Percentiles rank a stretch among this genome's conserved stretches.
Evolutionary conservation across 2,113 vertebrate species (phyloP).

Genomic region (Cyanocitta stelleri): DNA sequence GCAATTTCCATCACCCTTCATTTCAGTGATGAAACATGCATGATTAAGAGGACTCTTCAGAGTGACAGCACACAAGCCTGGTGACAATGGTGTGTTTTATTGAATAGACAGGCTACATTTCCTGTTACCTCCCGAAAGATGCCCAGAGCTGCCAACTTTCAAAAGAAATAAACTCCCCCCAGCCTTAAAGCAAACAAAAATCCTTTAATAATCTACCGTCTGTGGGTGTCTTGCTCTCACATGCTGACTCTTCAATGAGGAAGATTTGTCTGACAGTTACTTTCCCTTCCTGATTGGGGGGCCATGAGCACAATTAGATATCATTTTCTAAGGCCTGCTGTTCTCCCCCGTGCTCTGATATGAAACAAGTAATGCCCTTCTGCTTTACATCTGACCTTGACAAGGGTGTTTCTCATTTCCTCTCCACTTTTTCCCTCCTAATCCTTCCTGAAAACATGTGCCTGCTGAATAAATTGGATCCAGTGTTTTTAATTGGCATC

Average conservation of each 20-base stretch:
- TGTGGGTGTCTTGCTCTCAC: not conserved
- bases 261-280: not conserved
- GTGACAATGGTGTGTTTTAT: not conserved
- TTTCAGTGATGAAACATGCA: not conserved
- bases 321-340: not conserved
- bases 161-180: not conserved
- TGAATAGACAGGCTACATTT: not conserved
- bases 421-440: not conserved
- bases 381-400: conserved; percentile 55
- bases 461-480: conserved; percentile 21
- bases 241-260: not conserved
- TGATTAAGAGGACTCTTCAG: not conserved
- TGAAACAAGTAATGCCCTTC: conserved; percentile 7
- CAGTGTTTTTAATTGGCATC: conserved; percentile 15
- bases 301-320: not conserved
- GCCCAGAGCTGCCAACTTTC: not conserved
- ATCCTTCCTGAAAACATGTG: conserved; percentile 45
- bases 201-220: not conserved
- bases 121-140: conserved; percentile 3
- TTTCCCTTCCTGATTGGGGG: not conserved
- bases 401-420: conserved; percentile 62
- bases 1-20: not conserved
- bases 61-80: not conserved
- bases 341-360: not conserved
- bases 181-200: not conserved